These are phyloP conservation scores for Mormyrus lacerda DNA, from an alignment of 2,113 vertebrate species.

Conservation along the genomic window DNA sequence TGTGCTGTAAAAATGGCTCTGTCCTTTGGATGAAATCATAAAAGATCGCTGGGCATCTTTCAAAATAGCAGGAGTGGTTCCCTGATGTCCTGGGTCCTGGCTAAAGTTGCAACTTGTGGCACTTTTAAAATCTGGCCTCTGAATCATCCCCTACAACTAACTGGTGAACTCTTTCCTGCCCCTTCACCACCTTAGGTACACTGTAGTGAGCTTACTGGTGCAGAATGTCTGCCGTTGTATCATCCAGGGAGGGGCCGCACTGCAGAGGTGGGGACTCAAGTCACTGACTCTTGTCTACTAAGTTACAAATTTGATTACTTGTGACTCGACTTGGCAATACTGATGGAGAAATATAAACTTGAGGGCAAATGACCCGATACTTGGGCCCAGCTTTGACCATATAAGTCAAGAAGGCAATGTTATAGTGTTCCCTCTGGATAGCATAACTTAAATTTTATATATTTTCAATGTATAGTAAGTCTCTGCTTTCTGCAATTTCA, in stretches of 20 bases:
- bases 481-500: background rate
- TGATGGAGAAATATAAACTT: background rate
- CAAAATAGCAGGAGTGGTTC: background rate
- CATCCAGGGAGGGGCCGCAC: background rate
- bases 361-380: too few relatives aligned
- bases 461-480: background rate
- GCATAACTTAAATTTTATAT: background rate
- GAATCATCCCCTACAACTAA: background rate
- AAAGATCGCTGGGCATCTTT: background rate
- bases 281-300: background rate
- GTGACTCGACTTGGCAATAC: background rate
- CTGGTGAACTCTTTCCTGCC: background rate
- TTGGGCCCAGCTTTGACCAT: too few relatives aligned
- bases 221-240: background rate
- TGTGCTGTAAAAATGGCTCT: background rate
- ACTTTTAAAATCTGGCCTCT: background rate
- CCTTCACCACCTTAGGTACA: background rate
- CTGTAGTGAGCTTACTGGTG: background rate
- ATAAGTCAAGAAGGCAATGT: too few relatives aligned
- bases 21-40: background rate
- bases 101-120: background rate
- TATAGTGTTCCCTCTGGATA: background rate
- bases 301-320: background rate
- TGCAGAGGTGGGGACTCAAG: background rate
- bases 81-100: background rate